phyloP scores from a whole-genome alignment of 2,797 vertebrate species.

The Setipinna tenuifilis region DNA sequence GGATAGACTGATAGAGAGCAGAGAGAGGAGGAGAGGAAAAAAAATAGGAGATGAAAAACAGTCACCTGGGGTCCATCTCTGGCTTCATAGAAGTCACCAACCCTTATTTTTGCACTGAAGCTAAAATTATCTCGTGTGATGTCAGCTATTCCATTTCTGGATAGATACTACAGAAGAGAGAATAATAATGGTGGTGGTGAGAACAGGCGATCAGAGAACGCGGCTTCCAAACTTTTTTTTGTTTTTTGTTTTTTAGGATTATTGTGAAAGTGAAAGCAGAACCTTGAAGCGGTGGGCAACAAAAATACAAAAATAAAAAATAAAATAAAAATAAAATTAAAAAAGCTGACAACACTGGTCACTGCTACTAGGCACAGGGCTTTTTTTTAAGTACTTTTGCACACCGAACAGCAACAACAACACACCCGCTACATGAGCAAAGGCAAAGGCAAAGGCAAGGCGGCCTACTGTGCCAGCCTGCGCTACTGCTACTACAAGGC shows the following conservation, averaged over 20 bases:
- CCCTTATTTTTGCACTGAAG: constrained; percentile 99
- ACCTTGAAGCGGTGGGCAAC: constrained; percentile 61
- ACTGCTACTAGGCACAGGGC: constrained; percentile 39
- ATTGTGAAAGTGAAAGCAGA: constrained; percentile 52
- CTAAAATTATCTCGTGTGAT: constrained; percentile 99
- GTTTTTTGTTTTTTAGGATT: too few species aligned
- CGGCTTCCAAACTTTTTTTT: constrained; percentile 4
- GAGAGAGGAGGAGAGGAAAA: constrained; percentile 41
- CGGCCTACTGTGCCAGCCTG: constrained; percentile 32
- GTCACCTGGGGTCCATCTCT: constrained; percentile 99
- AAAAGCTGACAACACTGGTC: constrained; percentile 18
- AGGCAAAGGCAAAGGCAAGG: constrained; percentile 51
- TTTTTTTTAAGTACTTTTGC: background rate
- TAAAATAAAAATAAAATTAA: constrained; percentile 63
- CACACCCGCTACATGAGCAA: too few species aligned
- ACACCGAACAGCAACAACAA: background rate
- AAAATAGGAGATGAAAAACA: constrained; percentile 81
- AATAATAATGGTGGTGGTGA: constrained; percentile 79
- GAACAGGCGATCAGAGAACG: constrained; percentile 53
- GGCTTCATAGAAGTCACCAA: constrained; percentile 99
- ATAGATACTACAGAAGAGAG: constrained; percentile 99
- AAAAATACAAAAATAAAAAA: constrained; percentile 67
- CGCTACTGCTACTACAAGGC: background rate
- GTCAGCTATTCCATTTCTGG: constrained; percentile 99
- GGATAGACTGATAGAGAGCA: constrained; percentile 43